phyloP scores from a whole-genome alignment of 2,797 vertebrate species.

The Florisuga fusca region DNA sequence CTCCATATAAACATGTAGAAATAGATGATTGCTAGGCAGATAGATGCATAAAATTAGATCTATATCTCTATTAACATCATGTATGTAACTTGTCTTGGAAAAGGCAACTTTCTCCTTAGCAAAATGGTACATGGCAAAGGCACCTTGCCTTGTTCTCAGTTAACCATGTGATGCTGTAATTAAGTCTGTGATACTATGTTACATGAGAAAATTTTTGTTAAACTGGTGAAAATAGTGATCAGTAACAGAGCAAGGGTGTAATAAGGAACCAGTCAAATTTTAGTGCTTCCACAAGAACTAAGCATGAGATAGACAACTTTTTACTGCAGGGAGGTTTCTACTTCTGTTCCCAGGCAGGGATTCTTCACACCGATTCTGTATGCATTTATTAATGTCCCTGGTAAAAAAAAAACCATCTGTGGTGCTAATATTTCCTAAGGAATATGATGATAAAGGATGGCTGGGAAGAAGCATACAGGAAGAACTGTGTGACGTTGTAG shows the following conservation, averaged over 20 bases:
- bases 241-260: not conserved
- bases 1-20: not conserved
- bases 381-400: not conserved
- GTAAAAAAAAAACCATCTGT: not conserved
- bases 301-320: not conserved
- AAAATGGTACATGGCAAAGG: not conserved
- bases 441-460: constrained; percentile 29
- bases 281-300: not conserved
- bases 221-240: not conserved
- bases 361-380: not conserved
- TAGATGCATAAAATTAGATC: not conserved
- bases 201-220: not conserved
- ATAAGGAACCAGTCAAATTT: not conserved
- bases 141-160: not conserved
- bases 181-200: not conserved
- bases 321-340: not conserved
- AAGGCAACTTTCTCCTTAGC: not conserved
- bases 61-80: not conserved
- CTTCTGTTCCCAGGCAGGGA: not conserved
- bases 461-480: constrained; percentile 11
- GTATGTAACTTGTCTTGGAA: not conserved
- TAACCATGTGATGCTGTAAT: not conserved
- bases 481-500: not conserved
- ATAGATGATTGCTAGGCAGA: not conserved
- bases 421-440: not conserved